Conservation (phyloP, 1,140 invertebrate genomes). For the Aphelenchoides besseyi region DNA sequence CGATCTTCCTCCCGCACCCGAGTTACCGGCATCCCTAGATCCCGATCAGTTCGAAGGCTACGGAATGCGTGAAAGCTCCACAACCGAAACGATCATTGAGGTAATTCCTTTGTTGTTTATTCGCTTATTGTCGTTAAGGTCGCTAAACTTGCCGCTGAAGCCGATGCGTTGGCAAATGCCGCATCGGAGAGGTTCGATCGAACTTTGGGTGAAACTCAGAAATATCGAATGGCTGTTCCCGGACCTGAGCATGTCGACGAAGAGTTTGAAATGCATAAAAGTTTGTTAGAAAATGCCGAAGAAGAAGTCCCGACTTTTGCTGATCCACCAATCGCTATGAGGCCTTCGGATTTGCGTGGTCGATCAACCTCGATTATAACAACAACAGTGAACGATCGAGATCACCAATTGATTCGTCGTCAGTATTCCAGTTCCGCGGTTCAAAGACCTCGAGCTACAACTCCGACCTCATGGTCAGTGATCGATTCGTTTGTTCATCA, state of each 20-base stretch:
- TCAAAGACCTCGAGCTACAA: constrained; percentile 51
- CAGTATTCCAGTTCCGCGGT: constrained; percentile 36
- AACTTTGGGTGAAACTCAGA: constrained; percentile 56
- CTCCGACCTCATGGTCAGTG: constrained; percentile 49
- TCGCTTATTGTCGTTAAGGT: constrained; percentile 35
- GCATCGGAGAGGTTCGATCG: constrained; percentile 29
- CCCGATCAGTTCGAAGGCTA: constrained; percentile 44
- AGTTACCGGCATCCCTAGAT: constrained; percentile 47
- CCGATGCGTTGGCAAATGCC: constrained; percentile 23
- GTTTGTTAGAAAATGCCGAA: constrained; percentile 43
- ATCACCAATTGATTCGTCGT: constrained; percentile 33
- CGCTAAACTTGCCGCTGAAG: background rate
- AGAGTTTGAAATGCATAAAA: constrained; percentile 59
- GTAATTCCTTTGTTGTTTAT: constrained; percentile 34
- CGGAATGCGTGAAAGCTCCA: constrained; percentile 41
- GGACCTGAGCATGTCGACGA: constrained; percentile 55
- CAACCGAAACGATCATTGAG: constrained; percentile 60
- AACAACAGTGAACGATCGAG: background rate
- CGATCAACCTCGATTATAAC: background rate
- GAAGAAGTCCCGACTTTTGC: constrained; percentile 26
- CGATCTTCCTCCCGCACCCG: constrained; percentile 52
- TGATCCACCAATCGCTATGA: background rate
- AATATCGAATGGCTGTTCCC: constrained; percentile 58
- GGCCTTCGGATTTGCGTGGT: background rate
- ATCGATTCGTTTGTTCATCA: constrained; percentile 40